Evolutionary conservation across 2,797 vertebrate genomes (phyloP), one percentile per base, ranked within the genome.

Genomic region (Hapalemur alaotrensis): DNA sequence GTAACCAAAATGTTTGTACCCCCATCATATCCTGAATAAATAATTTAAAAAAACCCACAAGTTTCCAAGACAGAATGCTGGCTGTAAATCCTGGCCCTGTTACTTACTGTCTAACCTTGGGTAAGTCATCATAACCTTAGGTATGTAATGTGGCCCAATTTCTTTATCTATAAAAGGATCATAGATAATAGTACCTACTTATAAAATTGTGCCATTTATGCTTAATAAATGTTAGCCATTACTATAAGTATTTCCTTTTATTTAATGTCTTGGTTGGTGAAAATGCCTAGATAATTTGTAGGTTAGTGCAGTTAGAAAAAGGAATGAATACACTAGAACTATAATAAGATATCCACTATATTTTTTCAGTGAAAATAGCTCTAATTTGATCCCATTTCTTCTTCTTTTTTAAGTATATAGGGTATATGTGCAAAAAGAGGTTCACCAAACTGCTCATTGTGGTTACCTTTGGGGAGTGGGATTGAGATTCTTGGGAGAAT

Each of bases 401-500:
- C 11, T 75, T n/a, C 38, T 52, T 59, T 32, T 59, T 28, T 12
- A 15, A 11, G 15, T 59, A 32, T 32, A 1, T 75, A 46, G 41
- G 15, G 3, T 70, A 5, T 72, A 13, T 20, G 18, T 73, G 15
- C 81, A 57, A 22, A 84, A 69, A 89, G 59, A 95, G 57, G 35
- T 38, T 93, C 22, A 91, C 38, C 43, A 72, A 69, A 32, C 59
- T 81, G 2, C 69, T 86, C 22, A n/a, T 38, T 94, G 38, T 72
- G 38, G 38, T 87, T 88, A 69, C 20, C 67, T 50, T 17, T 79
- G 25, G 79, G 52, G 32, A 93, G 35, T 63, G 13, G 59, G 57
- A 79, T n/a, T 93, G 54, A 94, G n/a, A 94, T 80, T 92, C 35
- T 92, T 88, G 32, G 46, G 63, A 78, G 41, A 93, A 70, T 70